Conservation (phyloP, 2,113 vertebrate species). For the Ammodytes dubius region DNA sequence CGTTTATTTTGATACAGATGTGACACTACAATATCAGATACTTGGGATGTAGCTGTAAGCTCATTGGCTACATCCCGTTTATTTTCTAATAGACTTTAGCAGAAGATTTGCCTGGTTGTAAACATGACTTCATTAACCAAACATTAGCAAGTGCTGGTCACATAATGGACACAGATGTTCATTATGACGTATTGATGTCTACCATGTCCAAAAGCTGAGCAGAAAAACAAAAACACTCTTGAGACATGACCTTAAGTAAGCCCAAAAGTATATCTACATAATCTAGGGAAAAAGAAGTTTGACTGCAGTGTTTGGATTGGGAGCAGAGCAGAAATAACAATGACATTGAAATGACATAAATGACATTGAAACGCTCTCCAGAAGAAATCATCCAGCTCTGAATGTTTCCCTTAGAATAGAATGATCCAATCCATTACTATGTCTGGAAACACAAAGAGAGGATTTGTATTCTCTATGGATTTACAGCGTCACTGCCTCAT, state of each 20-base stretch:
- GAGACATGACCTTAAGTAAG: too few relatives aligned
- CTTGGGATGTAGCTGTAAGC: background rate
- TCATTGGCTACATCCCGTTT: too few relatives aligned
- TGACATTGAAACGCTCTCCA: conserved; percentile 6
- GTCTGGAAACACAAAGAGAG: conserved; percentile 27
- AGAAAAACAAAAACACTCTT: background rate
- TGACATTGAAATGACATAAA: background rate
- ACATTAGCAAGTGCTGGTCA: background rate
- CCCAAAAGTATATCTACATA: background rate
- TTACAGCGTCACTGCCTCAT: conserved; percentile 28
- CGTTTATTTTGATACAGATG: background rate
- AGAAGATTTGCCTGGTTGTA: background rate
- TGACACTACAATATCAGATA: background rate
- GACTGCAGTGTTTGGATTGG: background rate
- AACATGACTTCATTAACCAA: background rate
- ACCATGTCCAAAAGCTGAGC: background rate
- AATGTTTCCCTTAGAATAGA: conserved; percentile 19
- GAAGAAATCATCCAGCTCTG: conserved; percentile 10
- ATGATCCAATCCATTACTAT: conserved; percentile 26
- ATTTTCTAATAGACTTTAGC: background rate
- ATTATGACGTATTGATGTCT: background rate
- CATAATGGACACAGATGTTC: background rate
- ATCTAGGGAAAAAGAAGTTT: background rate
- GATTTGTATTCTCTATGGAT: conserved; percentile 7
- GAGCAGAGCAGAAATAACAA: background rate